Base-by-base conservation (phyloP, 2,113 vertebrate genomes). In the Dolichotis patagonum region DNA sequence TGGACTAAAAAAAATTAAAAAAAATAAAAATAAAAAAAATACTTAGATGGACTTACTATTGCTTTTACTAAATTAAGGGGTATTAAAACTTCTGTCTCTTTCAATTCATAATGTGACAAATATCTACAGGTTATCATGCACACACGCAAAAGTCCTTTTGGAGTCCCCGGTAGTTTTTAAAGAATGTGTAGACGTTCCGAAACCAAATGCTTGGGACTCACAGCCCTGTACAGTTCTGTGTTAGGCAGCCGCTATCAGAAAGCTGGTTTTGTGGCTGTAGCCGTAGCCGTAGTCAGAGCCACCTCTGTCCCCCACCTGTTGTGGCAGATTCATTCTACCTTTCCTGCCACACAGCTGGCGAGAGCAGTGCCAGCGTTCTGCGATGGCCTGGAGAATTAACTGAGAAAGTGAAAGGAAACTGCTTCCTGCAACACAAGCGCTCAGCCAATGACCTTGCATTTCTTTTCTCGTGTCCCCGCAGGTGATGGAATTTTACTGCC, bases 401-500 rank as follows among this genome's bases (percentile, higher is more conserved):
- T 10, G 35, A 56, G 35, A 7, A 26, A 7, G 7, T 8, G 38
- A 7, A 26, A 35, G n/a, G 24, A 20, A 32, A n/a, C 16, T 41
- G 46, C 58, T 81, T 41, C 41, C 89, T 12, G 20, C 7, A 19
- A 14, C 43, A 35, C 2, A 32, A 46, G n/a, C 16, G 2, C 62
- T 30, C 41, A 0, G 0, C 32, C 58, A 0, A 0, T 35, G 52
- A 14, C 52, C 12, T 10, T 1, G 1, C 86, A 67, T 52, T 20
- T 12, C 20, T 62, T 28, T 65, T 96, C 93, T 86, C 24, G 43
- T 87, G 69, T 97, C 38, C 90, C 87, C 8, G 0, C 95, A 99
- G 99, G 99, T 99, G 95, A 99, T 99, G 99, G 99, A 99, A 96
- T 99, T 99, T 98, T 99, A 99, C 98, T 99, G 99, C 98, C 99